Base-by-base conservation (phyloP, 2,113 vertebrate species). In the Balaenoptera acutorostrata region DNA sequence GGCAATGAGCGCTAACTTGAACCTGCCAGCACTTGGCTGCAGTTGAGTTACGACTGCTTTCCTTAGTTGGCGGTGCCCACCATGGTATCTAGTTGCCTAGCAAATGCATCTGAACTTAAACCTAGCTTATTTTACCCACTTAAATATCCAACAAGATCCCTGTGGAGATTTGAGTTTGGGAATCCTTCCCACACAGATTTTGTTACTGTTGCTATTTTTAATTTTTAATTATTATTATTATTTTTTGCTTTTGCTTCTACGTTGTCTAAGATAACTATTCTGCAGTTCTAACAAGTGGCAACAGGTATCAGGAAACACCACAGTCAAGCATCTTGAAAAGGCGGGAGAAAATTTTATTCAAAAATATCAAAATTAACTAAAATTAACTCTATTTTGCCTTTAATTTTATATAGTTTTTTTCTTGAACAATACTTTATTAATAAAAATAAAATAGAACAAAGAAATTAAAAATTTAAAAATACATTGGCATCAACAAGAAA, bases 221-320 rank as follows among this genome's bases (percentile, higher is more conserved):
- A 63, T 63, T 63, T 63, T 64, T 29, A 59, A 55, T 61, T 64
- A 36, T 36, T 36, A 36, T 36, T 36, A 36, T 6, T 59, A 4
- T 57, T 82, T 33, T 57, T 93, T 66, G 41, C 41, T 88, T 20
- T 29, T 49, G 29, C 18, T 72, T 92, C 66, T 59, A 33, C 0
- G 7, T 9, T 39, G 39, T 61, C 18, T 72, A 31, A 49, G 33
- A 55, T 55, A 95, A 46, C 25, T 85, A 80, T 44, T 33, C 8
- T 81, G n/a, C 2, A 39, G 41, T 84, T 90, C 13, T 36, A 85
- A 61, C 23, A 75, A 39, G 61, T 68, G 25, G 0, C 33, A 63
- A 23, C 3, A 2, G 0, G 3, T 61, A n/a, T 57, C 11, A 31
- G 18, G 41, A 29, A 11, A 1, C 36, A 39, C 8, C 27, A 15